Conservation (phyloP, 2,797 vertebrate genomes). For the Fundulus diaphanus region DNA sequence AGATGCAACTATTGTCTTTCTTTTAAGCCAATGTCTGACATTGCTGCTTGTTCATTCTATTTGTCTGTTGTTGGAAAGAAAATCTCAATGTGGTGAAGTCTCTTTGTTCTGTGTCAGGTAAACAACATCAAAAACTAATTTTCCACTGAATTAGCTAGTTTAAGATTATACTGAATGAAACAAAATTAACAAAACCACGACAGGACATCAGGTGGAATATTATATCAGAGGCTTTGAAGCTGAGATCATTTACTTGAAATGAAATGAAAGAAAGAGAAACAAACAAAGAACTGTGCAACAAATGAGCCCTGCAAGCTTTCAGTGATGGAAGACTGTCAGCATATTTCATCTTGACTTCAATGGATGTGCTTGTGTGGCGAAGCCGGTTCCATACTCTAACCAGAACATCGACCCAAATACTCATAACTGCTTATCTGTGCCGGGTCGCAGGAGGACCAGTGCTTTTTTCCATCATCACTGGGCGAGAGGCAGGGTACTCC, state of each 20-base stretch:
- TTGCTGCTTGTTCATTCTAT: background rate
- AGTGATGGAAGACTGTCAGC: background rate
- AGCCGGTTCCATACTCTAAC: background rate
- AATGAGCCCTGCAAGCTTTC: background rate
- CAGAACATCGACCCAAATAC: too few species aligned
- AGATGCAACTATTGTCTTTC: background rate
- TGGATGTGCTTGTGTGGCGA: background rate
- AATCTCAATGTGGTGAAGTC: background rate
- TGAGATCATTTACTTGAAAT: constrained; percentile 2
- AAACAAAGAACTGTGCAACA: background rate
- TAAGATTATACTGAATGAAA: background rate
- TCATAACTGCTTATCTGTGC: background rate
- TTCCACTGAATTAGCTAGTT: background rate
- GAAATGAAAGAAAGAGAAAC: background rate
- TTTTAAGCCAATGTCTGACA: background rate
- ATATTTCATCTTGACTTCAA: background rate
- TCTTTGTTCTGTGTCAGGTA: background rate
- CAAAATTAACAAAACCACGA: background rate
- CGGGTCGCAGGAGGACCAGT: background rate
- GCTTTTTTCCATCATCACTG: background rate
- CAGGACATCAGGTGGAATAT: background rate
- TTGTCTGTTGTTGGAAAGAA: background rate
- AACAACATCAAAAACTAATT: background rate
- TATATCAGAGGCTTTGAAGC: constrained; percentile 2
- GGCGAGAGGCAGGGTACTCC: background rate